Percentiles rank a stretch among this genome's conserved stretches.
Conservation (phyloP, 2,797 vertebrate genomes). For the Pseudochirops corinnae region DNA sequence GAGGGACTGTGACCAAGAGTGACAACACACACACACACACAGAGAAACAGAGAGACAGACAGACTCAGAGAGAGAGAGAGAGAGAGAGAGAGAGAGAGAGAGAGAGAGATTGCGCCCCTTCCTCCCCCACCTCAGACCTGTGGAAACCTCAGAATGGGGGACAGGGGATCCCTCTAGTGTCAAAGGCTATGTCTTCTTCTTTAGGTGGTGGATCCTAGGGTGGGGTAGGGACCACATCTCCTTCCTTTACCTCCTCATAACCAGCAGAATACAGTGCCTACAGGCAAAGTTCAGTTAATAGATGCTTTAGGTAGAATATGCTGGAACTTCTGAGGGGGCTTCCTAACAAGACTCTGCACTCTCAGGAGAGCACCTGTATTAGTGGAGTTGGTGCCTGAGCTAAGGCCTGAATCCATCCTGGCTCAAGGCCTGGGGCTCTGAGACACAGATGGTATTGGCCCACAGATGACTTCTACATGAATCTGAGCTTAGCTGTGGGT, state of each 20-base stretch:
- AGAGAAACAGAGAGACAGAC: not conserved
- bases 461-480: conserved; percentile 21
- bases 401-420: conserved; percentile 19
- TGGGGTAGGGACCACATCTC: not conserved
- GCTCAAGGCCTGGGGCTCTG: not conserved
- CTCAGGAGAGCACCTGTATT: not conserved
- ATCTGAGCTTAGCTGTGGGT: conserved; percentile 45
- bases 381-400: not conserved
- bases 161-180: not conserved
- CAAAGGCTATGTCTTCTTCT: not conserved
- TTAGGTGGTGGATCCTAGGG: not conserved
- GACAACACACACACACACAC: too few species aligned
- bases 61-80: too few species aligned
- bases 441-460: conserved; percentile 17
- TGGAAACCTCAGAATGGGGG: not conserved
- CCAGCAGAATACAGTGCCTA: not conserved
- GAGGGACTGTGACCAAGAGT: too few species aligned
- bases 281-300: not conserved
- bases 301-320: not conserved
- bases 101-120: not conserved
- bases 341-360: not conserved
- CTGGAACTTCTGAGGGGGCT: not conserved
- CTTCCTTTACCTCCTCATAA: not conserved
- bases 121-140: not conserved
- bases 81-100: not conserved